These are phyloP conservation scores for Anoura caudifer DNA, from an alignment of 2,113 vertebrate genomes.

Conservation along the genomic window DNA sequence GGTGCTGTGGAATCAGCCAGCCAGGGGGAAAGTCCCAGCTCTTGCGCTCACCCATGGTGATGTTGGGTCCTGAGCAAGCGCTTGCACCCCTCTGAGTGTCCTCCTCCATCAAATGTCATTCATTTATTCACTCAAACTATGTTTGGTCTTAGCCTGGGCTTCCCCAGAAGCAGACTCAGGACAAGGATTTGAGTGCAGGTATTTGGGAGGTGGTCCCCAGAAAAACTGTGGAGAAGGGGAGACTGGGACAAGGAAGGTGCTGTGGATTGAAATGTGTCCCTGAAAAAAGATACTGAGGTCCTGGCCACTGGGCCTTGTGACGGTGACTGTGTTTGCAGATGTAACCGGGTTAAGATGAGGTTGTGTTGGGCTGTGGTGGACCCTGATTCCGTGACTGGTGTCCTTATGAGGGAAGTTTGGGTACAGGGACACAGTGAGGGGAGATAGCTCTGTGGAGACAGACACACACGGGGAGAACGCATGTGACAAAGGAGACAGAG, in stretches of 20 bases:
- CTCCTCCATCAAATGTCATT: not conserved
- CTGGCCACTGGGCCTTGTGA: not conserved
- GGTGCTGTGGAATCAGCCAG: not conserved
- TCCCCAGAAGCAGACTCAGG: not conserved
- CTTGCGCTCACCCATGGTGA: rapidly evolving
- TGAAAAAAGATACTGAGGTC: no score
- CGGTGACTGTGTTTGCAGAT: not conserved
- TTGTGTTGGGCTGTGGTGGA: rapidly evolving
- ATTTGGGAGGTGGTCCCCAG: not conserved
- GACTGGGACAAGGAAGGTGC: not conserved
- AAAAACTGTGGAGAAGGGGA: not conserved
- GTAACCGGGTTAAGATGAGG: not conserved
- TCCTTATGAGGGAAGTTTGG: not conserved
- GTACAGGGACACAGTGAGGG: rapidly evolving
- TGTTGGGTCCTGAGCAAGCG: not conserved
- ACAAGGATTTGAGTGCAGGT: not conserved
- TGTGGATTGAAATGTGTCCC: not conserved
- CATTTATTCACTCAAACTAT: not conserved
- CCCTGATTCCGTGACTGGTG: not conserved
- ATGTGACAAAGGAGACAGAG: rapidly evolving
- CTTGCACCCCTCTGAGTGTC: not conserved
- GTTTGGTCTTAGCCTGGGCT: not conserved
- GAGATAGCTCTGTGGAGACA: not conserved
- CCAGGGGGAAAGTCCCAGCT: not conserved
- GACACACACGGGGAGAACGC: not conserved